A percentile compares a stretch with the other conserved stretches of the same genome.
These are phyloP conservation scores for Peromyscus aztecus DNA, from an alignment of 2,797 vertebrate species.

Conservation along the genomic window DNA sequence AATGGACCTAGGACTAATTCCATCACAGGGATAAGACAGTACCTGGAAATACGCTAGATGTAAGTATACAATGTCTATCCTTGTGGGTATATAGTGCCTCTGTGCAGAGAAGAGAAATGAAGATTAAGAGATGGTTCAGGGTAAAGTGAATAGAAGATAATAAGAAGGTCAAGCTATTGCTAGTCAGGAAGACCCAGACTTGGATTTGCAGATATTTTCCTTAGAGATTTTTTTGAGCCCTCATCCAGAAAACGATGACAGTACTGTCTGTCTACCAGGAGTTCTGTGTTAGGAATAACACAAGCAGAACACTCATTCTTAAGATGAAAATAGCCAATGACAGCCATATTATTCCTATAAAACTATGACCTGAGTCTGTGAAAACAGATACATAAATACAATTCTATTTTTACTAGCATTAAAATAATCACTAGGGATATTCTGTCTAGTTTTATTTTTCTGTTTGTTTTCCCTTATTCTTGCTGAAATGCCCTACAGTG, in stretches of 20 bases:
- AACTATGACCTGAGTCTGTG: not conserved
- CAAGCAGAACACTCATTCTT: not conserved
- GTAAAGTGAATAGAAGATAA: not conserved
- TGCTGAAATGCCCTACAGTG: not conserved
- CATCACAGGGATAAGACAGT: not conserved
- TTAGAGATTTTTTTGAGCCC: not conserved
- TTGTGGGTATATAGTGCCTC: not conserved
- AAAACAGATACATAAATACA: not conserved
- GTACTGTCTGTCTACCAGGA: not conserved
- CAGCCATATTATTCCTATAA: not conserved
- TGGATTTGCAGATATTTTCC: not conserved
- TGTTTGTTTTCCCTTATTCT: not conserved
- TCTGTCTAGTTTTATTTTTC: not conserved
- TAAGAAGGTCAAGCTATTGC: not conserved
- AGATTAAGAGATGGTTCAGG: not conserved
- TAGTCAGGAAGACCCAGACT: not conserved
- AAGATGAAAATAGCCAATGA: not conserved
- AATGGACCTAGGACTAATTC: not conserved
- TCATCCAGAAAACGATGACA: not conserved
- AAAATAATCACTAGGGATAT: not conserved
- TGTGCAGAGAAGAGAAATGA: not conserved
- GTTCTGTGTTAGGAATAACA: not conserved
- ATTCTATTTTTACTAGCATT: not conserved
- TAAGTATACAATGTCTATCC: fast-evolving
- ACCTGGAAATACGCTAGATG: not conserved